phyloP scores from a whole-genome alignment of 1,140 invertebrate genomes.

The Helicoverpa zea region DNA sequence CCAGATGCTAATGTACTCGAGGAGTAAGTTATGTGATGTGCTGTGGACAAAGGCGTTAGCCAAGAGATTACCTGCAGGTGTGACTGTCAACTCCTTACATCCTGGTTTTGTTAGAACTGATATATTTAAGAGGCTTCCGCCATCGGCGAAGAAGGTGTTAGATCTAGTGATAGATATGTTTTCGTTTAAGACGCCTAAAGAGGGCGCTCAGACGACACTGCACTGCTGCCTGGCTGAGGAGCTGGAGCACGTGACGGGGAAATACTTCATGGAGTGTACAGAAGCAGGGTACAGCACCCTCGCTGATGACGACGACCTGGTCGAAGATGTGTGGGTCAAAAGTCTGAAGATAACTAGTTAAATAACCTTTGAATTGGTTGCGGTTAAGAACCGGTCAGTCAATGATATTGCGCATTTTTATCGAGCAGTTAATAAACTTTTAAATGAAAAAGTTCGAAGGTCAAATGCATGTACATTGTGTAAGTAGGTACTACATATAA shows the following conservation, averaged over 20 bases:
- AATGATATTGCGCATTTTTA: no score
- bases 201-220: slow-evolving; percentile 90
- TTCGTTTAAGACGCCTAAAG: slow-evolving; percentile 87
- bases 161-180: slow-evolving; percentile 69
- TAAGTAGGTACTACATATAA: no score
- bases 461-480: no score
- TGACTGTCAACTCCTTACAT: slow-evolving; percentile 87
- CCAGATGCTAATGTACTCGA: slow-evolving; percentile 86
- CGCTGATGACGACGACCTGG: slow-evolving; percentile 61
- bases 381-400: no score
- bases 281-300: slow-evolving; percentile 25
- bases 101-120: slow-evolving; percentile 89
- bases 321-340: slow-evolving; percentile 66
- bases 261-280: slow-evolving; percentile 75
- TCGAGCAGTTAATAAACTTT: no score
- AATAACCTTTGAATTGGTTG: no score
- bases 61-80: slow-evolving; percentile 86
- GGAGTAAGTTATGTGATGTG: slow-evolving; percentile 91
- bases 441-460: no score
- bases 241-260: slow-evolving; percentile 66
- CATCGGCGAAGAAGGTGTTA: slow-evolving; percentile 13
- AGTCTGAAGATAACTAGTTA: slow-evolving; percentile 50
- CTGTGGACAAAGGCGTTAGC: slow-evolving; percentile 90
- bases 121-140: slow-evolving; percentile 82
- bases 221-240: slow-evolving; percentile 70